Conservation (phyloP, 2,113 vertebrate species). For the Tiliqua scincoides region DNA sequence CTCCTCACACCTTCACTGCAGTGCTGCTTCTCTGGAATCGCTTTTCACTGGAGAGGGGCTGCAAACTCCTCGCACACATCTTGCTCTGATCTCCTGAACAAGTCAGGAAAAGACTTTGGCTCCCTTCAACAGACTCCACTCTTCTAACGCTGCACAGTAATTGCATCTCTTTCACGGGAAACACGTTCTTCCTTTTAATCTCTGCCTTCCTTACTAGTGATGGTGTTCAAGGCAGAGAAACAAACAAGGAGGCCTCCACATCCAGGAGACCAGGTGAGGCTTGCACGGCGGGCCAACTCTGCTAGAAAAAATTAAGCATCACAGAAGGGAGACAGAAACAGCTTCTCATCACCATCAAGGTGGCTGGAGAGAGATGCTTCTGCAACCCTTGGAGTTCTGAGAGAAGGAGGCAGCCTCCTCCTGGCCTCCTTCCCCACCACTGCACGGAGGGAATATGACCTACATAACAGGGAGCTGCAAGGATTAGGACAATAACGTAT, state of each 20-base stretch:
- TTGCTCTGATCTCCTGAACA: slow-evolving; percentile 58
- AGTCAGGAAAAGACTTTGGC: slow-evolving; percentile 66
- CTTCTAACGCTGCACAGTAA: slow-evolving; percentile 63
- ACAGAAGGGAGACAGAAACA: slow-evolving; percentile 69
- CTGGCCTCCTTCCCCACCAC: too few species aligned
- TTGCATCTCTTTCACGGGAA: slow-evolving; percentile 58
- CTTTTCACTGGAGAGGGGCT: slow-evolving; percentile 24
- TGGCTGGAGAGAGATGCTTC: slow-evolving; percentile 70
- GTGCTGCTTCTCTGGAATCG: slow-evolving; percentile 61
- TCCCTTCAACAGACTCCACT: slow-evolving; percentile 57
- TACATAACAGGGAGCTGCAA: too few species aligned
- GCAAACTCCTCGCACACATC: slow-evolving; percentile 56
- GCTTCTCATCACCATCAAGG: slow-evolving; percentile 77
- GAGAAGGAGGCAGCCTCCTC: neutral
- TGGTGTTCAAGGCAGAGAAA: slow-evolving; percentile 75
- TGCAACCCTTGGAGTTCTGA: slow-evolving; percentile 68
- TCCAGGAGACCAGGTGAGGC: slow-evolving; percentile 73
- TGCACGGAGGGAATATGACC: too few species aligned
- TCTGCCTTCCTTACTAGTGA: slow-evolving; percentile 60
- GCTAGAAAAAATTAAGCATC: slow-evolving; percentile 65
- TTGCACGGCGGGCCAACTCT: slow-evolving; percentile 73
- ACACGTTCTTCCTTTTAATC: slow-evolving; percentile 50
- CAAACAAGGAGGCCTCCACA: slow-evolving; percentile 70
- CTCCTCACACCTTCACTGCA: too few species aligned
- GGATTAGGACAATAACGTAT: too few species aligned